Percentiles rank a stretch among this genome's conserved stretches.
Conservation (phyloP, 2,888 invertebrate genomes). For the Lithosia quadra region DNA sequence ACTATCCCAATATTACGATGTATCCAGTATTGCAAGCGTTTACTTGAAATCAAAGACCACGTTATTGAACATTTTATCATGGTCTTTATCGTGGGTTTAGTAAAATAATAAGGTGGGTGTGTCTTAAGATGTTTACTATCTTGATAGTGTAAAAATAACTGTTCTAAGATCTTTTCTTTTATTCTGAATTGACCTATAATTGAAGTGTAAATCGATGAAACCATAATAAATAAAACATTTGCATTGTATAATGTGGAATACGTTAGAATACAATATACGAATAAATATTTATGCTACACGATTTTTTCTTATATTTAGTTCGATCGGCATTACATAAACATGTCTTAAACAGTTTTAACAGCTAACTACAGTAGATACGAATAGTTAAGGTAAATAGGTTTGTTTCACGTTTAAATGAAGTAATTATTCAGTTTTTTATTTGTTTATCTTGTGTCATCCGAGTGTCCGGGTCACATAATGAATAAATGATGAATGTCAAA, state of each 20-base stretch:
- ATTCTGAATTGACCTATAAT: neutral
- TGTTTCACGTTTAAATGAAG: neutral
- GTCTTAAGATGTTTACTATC: neutral
- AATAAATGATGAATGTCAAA: neutral
- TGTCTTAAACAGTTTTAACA: constrained; percentile 17
- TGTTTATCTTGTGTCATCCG: neutral
- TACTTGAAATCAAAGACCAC: too few species aligned
- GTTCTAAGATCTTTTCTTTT: neutral
- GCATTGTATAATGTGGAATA: neutral
- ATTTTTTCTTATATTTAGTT: constrained; percentile 15
- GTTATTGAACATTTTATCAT: too few species aligned
- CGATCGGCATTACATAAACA: constrained; percentile 23
- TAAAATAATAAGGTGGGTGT: too few species aligned
- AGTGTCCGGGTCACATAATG: constrained; percentile 5
- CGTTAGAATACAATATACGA: constrained; percentile 10
- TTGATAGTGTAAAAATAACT: neutral
- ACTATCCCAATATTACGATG: too few species aligned
- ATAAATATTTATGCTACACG: constrained; percentile 19
- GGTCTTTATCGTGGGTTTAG: too few species aligned
- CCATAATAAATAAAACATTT: neutral
- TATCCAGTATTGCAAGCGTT: too few species aligned
- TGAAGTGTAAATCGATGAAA: neutral
- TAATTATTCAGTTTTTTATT: constrained; percentile 8
- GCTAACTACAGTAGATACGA: neutral
- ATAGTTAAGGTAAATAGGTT: neutral